Conservation (phyloP, 2,888 invertebrate species). For the Ptilodon capucinus region DNA sequence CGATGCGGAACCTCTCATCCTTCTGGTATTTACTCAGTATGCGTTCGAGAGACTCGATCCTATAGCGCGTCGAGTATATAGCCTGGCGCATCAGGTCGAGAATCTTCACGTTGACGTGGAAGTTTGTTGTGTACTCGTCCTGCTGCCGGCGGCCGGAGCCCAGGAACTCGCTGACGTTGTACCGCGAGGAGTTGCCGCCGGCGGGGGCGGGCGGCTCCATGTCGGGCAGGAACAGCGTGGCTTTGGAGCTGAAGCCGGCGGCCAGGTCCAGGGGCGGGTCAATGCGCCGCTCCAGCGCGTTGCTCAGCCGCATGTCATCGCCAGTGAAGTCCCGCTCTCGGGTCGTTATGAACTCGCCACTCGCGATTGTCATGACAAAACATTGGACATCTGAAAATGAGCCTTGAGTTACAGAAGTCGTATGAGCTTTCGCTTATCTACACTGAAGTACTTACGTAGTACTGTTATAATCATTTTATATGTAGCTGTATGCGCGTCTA, state of each 20-base stretch:
- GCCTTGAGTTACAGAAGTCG: too few species aligned
- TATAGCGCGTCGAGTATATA: slow-evolving; percentile 38
- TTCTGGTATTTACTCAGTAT: slow-evolving; percentile 16
- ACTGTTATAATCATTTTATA: too few species aligned
- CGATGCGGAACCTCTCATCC: slow-evolving; percentile 30
- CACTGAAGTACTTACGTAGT: too few species aligned
- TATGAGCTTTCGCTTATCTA: too few species aligned
- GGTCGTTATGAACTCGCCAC: slow-evolving; percentile 12
- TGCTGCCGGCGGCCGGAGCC: neutral
- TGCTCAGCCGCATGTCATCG: slow-evolving; percentile 17
- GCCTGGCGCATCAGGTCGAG: slow-evolving; percentile 39
- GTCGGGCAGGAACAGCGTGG: neutral
- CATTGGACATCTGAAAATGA: neutral
- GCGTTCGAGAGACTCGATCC: slow-evolving; percentile 23
- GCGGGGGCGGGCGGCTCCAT: neutral
- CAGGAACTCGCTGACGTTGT: neutral
- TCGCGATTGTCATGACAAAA: neutral
- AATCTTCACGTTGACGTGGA: neutral
- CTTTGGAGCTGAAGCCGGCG: neutral
- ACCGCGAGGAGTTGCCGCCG: neutral
- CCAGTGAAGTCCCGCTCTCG: slow-evolving; percentile 26
- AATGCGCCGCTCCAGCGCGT: slow-evolving; percentile 14
- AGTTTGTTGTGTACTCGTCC: neutral
- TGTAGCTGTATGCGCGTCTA: too few species aligned
- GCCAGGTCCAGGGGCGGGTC: neutral